Base-by-base conservation (phyloP, 2,888 invertebrate genomes). In the Spodoptera picta region DNA sequence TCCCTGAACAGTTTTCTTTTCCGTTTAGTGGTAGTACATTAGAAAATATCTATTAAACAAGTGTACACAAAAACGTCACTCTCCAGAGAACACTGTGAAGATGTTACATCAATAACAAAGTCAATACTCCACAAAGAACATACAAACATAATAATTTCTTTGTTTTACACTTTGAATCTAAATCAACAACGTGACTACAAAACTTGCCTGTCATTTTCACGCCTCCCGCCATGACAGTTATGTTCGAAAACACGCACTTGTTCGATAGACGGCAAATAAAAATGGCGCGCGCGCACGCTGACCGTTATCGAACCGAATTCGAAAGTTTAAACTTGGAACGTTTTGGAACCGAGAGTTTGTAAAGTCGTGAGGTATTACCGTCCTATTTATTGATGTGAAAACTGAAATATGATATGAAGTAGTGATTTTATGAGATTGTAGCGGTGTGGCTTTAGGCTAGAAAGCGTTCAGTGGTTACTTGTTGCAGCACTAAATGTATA, bases 301-400 rank as follows among this genome's bases (percentile, higher is more conserved):
- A 76, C 76, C 67, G 77, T 74, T 77, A 76, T 61, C 41, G 53
- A 62, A 48, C 51, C 72, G 65, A 68, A 58, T 74, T 72, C 61
- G 75, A 72, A 75, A 68, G 64, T 60, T 27, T 71, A 60, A 58
- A 56, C n/a, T 58, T 27, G 2, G 27, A 27, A 27, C 27, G 27
- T 27, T 27, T 27, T 3, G 61, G 19, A 19, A 19, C 19, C 49
- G 47, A 10, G 14, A 14, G 27, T 67, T 55, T 63, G 41, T 27
- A 19, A 11, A 65, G 43, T 65, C 66, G 60, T 58, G 57, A 50
- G 43, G 12, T 45, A n/a, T n/a, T 31, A 10, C 3, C 3, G 4
- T 7, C 12, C 46, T 47, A 12, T 46, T 50, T 19, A 43, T 62
- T 10, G 54, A 14, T 41, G 46, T 45, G 24, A 36, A 50, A 61